phyloP scores from a whole-genome alignment of 2,888 invertebrate genomes.

The Matsumyia berberina region DNA sequence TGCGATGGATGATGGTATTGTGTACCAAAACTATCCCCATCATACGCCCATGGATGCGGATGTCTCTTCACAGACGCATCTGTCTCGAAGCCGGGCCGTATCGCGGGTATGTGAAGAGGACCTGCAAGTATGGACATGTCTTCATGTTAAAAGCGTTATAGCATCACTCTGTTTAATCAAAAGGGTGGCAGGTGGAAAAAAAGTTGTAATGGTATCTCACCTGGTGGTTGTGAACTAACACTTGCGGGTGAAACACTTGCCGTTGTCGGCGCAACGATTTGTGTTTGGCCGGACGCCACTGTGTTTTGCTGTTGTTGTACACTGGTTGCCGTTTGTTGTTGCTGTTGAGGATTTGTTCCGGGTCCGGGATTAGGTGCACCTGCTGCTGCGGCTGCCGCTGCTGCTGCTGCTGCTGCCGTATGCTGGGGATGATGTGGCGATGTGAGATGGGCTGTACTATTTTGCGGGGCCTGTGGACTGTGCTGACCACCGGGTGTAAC shows the following conservation, averaged over 20 bases:
- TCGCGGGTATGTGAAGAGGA: constrained; percentile 95
- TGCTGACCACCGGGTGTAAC: constrained; percentile 71
- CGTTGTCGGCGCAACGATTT: constrained; percentile 86
- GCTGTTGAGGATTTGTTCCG: constrained; percentile 80
- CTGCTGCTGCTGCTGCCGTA: constrained; percentile 81
- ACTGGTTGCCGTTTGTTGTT: constrained; percentile 77
- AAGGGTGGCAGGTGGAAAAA: not conserved
- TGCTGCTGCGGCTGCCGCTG: constrained; percentile 81
- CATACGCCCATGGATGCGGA: constrained; percentile 84
- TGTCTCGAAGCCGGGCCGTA: constrained; percentile 87
- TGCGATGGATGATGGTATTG: constrained; percentile 83
- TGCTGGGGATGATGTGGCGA: constrained; percentile 79
- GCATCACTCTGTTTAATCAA: constrained; percentile 12
- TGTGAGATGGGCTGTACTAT: constrained; percentile 69
- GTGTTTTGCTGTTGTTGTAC: constrained; percentile 82
- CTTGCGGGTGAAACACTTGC: constrained; percentile 87
- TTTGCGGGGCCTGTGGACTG: constrained; percentile 68
- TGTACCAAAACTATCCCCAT: constrained; percentile 83
- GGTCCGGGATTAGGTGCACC: constrained; percentile 81
- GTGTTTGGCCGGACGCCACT: constrained; percentile 84
- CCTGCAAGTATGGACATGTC: constrained; percentile 87
- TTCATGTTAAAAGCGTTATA: constrained; percentile 77
- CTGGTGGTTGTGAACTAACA: constrained; percentile 85
- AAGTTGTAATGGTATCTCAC: constrained; percentile 79
- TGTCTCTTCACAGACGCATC: constrained; percentile 84